Conservation (phyloP, 1,140 invertebrate species). For the Luehdorfia chinensis region DNA sequence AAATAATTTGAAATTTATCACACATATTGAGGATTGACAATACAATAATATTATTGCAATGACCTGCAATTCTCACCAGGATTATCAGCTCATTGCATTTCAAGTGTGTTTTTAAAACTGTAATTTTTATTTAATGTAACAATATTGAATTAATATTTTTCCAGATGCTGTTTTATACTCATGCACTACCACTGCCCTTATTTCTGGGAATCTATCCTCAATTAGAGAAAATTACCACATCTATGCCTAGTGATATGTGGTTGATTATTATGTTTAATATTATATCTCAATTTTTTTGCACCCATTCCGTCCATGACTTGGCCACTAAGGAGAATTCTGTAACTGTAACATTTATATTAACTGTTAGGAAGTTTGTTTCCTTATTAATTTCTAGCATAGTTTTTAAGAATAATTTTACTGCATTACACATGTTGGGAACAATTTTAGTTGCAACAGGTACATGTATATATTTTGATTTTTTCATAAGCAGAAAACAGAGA, state of each 20-base stretch:
- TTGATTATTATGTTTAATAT: slow-evolving; percentile 47
- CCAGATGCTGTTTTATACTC: slow-evolving; percentile 67
- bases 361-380: slow-evolving; percentile 63
- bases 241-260: slow-evolving; percentile 40
- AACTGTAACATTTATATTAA: slow-evolving; percentile 66
- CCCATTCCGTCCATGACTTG: slow-evolving; percentile 58
- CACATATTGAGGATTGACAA: neutral
- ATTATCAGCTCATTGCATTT: too few relatives aligned
- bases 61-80: too few relatives aligned
- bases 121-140: too few relatives aligned
- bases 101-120: too few relatives aligned
- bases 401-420: slow-evolving; percentile 65
- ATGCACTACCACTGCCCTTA: slow-evolving; percentile 56
- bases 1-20: too few relatives aligned
- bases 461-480: slow-evolving; percentile 66
- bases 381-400: slow-evolving; percentile 58
- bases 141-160: too few relatives aligned
- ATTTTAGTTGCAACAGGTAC: slow-evolving; percentile 53
- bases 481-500: slow-evolving; percentile 39
- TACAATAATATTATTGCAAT: neutral
- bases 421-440: slow-evolving; percentile 51
- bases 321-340: slow-evolving; percentile 59
- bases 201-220: slow-evolving; percentile 51
- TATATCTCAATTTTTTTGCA: slow-evolving; percentile 55
- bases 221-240: slow-evolving; percentile 27